Base-by-base conservation (phyloP, 2,797 vertebrate species). In the Mycteria americana region DNA sequence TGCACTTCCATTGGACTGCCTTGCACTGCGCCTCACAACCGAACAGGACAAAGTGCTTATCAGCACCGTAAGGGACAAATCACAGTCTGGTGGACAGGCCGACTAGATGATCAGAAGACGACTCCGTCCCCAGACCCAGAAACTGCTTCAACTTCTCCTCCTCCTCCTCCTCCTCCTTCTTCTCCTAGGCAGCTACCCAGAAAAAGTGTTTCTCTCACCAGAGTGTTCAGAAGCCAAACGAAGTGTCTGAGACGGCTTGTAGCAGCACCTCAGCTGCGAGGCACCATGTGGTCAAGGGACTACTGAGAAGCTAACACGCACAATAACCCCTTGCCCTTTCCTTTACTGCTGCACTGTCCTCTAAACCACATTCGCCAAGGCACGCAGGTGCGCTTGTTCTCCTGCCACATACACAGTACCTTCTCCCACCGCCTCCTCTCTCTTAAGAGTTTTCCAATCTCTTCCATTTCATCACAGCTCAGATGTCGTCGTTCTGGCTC, bases 391-490 rank as follows among this genome's bases (percentile, higher is more conserved):
- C 4, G 5, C 59, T 56, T 56, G 39, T 39, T 50, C 54, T 68
- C 62, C 54, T 28, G 43, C 51, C 57, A 23, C 39, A 30, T 2
- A 19, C 43, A 22, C 24, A 23, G 35, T 67, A 81, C 77, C 86
- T 89, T 97, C 19, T 19, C 2, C 41, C 28, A 68, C 41, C 82
- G 80, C 30, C 33, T 96, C 79, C 63, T 82, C 31, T 98, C 92
- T 2, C 79, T 85, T 39, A 92, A 94, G 23, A 51, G 80, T 75
- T 95, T 97, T 59, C 93, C 97, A 7, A 60, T 75, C 2, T 97
- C 97, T 48, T 98, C 96, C 97, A 96, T 97, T 43, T 98, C 93
- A 15, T 95, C 96, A 14, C 63, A 91, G 37, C 28, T 95, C 74
- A 97, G 48, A 13, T 92, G 96, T 53, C 77, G 85, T 2, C 28